Evolutionary conservation across 2,888 invertebrate species (phyloP).

Genomic region (Gymnosoma rotundatum): DNA sequence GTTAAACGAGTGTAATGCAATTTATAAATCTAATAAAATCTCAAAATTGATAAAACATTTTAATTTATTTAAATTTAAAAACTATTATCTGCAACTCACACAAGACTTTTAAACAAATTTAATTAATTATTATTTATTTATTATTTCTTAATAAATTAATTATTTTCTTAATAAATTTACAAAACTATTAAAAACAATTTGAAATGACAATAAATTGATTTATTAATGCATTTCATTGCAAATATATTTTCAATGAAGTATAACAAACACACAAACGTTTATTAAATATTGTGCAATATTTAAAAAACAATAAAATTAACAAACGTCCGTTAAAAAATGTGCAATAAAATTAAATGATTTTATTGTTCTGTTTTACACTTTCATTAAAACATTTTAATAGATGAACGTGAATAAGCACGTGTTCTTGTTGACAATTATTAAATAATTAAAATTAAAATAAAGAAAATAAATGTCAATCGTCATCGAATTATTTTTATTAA

Average conservation of each 20-base stretch:
- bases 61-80: too few species aligned
- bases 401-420: conserved; percentile 33
- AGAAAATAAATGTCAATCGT: neutral
- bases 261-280: neutral
- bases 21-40: too few species aligned
- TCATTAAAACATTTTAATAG: conserved; percentile 1
- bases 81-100: too few species aligned
- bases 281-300: too few species aligned
- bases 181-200: conserved; percentile 36
- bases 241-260: neutral
- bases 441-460: neutral
- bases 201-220: conserved; percentile 49
- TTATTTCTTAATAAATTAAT: too few species aligned
- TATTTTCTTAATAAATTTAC: conserved; percentile 37
- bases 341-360: conserved; percentile 23
- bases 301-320: conserved; percentile 45
- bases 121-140: too few species aligned
- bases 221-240: conserved; percentile 44
- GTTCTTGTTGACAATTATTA: neutral
- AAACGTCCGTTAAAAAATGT: conserved; percentile 19
- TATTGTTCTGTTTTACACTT: conserved; percentile 15
- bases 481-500: neutral
- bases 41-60: too few species aligned
- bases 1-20: too few species aligned
- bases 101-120: too few species aligned